Evolutionary conservation across 2,888 invertebrate species (phyloP).

Genomic region (Periphyllus acericola): DNA sequence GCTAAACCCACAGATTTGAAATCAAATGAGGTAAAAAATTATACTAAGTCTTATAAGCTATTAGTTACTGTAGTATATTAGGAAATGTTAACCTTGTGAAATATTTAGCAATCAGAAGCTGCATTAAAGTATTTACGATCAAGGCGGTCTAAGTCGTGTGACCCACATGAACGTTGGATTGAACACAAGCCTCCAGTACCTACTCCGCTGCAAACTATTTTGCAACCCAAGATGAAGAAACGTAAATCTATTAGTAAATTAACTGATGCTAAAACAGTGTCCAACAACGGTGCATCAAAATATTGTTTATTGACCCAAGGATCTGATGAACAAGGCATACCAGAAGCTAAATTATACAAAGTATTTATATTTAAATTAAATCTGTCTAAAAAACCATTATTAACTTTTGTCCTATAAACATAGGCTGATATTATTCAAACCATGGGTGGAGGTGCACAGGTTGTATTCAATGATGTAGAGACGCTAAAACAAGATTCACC

Average conservation of each 20-base stretch:
- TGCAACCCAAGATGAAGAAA: slow-evolving; percentile 85
- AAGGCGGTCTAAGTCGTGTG: slow-evolving; percentile 78
- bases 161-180: slow-evolving; percentile 79
- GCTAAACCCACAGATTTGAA: slow-evolving; percentile 10
- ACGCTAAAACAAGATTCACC: slow-evolving; percentile 85
- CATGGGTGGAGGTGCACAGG: slow-evolving; percentile 92
- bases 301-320: slow-evolving; percentile 94
- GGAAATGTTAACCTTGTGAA: not conserved
- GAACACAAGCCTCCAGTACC: slow-evolving; percentile 86
- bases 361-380: slow-evolving; percentile 67
- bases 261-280: slow-evolving; percentile 79
- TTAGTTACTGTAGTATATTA: too few species aligned
- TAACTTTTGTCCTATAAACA: slow-evolving; percentile 9
- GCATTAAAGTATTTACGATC: slow-evolving; percentile 79
- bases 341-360: slow-evolving; percentile 93
- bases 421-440: slow-evolving; percentile 93
- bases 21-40: not conserved
- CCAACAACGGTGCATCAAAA: slow-evolving; percentile 78
- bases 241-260: slow-evolving; percentile 86
- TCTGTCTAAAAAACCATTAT: not conserved
- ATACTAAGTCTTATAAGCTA: too few species aligned
- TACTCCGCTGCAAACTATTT: slow-evolving; percentile 86
- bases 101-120: slow-evolving; percentile 32
- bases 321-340: slow-evolving; percentile 89
- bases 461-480: slow-evolving; percentile 95